Percentiles rank a stretch among this genome's conserved stretches.
Conservation (phyloP, 2,113 vertebrate species). For the Eudorcas thomsonii region DNA sequence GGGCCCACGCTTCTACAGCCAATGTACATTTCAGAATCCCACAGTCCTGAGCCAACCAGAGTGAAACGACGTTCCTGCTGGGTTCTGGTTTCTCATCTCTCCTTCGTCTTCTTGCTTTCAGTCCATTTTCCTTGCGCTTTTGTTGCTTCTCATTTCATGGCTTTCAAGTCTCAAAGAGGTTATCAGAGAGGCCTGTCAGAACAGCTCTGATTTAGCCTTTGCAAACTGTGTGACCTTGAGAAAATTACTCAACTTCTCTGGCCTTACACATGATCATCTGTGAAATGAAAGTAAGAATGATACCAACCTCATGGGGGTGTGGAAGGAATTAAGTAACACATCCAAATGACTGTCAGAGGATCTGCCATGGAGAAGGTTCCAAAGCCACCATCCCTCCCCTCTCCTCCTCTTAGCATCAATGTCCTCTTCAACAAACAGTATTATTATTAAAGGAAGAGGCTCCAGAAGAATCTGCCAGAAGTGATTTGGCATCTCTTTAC, state of each 20-base stretch:
- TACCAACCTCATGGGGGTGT: not conserved
- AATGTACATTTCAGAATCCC: not conserved
- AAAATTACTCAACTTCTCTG: not conserved
- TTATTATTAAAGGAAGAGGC: not conserved
- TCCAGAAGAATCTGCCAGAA: not conserved
- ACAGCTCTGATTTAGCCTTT: not conserved
- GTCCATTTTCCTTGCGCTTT: not conserved
- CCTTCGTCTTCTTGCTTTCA: not conserved
- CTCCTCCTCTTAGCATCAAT: not conserved
- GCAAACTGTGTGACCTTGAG: not conserved
- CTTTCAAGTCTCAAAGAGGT: not conserved
- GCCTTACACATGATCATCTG: not conserved
- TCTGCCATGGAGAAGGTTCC: not conserved
- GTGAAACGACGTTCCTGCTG: rapidly evolving
- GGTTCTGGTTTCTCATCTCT: not conserved
- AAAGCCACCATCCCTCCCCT: not conserved
- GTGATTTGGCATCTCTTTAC: not conserved
- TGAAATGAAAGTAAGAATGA: not conserved
- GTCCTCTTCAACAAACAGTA: not conserved
- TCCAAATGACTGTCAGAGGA: not conserved
- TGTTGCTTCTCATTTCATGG: not conserved
- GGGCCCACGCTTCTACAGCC: not conserved
- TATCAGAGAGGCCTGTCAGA: not conserved
- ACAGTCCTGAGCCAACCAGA: not conserved
- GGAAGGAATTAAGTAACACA: not conserved